Conservation (phyloP, 2,797 vertebrate species). For the Peromyscus attwateri region DNA sequence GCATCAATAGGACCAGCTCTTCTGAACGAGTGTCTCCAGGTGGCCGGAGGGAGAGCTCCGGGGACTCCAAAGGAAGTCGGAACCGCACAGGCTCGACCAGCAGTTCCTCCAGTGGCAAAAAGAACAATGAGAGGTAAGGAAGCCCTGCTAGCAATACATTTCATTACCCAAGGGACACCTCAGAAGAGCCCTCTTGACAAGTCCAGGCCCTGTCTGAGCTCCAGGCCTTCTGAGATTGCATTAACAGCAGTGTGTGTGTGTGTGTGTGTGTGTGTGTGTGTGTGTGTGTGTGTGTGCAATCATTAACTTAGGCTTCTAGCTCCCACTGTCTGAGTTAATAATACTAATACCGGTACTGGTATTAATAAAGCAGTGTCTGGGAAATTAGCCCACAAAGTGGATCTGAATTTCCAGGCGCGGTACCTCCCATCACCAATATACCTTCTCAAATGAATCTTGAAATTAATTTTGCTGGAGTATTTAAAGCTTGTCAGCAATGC, state of each 20-base stretch:
- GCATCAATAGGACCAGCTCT: constrained; percentile 97
- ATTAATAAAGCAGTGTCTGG: neutral
- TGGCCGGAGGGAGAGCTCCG: constrained; percentile 93
- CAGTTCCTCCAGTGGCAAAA: constrained; percentile 97
- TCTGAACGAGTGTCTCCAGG: constrained; percentile 95
- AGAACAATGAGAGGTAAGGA: constrained; percentile 94
- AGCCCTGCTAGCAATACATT: rapidly evolving
- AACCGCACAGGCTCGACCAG: constrained; percentile 96
- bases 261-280: too few relatives aligned
- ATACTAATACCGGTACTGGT: neutral
- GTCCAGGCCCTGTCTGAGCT: rapidly evolving
- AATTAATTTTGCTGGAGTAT: too few relatives aligned
- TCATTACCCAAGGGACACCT: neutral
- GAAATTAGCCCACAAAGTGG: neutral
- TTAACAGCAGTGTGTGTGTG: too few relatives aligned
- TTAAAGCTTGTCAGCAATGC: neutral
- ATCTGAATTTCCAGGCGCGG: neutral
- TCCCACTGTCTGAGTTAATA: rapidly evolving
- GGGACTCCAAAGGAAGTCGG: constrained; percentile 94
- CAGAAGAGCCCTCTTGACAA: rapidly evolving
- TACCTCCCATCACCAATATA: neutral
- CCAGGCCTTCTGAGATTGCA: neutral
- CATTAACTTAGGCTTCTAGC: rapidly evolving
- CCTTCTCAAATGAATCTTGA: neutral
- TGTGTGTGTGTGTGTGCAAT: too few relatives aligned